A percentile compares a stretch with the other conserved stretches of the same genome.
Conservation (phyloP, 1,140 invertebrate species). For the Wiebesia pumilae region DNA sequence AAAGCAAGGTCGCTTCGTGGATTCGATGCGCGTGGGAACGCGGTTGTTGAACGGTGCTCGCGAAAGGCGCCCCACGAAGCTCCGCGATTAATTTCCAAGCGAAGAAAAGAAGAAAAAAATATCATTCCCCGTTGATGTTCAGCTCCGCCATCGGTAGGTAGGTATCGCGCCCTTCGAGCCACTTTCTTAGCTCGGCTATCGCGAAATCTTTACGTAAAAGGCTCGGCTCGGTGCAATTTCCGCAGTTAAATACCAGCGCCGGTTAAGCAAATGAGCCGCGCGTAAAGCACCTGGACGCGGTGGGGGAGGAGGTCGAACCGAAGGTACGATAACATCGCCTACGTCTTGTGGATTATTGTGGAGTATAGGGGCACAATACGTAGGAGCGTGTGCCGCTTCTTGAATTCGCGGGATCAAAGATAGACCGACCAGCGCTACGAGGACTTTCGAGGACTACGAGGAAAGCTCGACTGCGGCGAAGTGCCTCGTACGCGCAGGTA, state of each 20-base stretch:
- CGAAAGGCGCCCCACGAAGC: background rate
- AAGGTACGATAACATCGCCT: constrained; percentile 1
- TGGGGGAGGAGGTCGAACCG: background rate
- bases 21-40: background rate
- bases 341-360: background rate
- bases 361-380: background rate
- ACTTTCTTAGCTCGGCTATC: background rate
- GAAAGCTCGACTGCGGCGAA: background rate
- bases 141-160: background rate
- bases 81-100: background rate
- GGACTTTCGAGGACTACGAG: no score
- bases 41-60: background rate
- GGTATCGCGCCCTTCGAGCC: background rate
- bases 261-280: constrained; percentile 16
- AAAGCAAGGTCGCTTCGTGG: background rate
- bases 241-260: constrained; percentile 30
- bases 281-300: background rate
- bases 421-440: no score
- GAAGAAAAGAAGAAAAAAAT: no score
- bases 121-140: background rate
- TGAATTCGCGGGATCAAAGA: background rate
- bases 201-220: constrained; percentile 34
- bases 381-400: background rate
- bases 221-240: constrained; percentile 34
- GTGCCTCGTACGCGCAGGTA: background rate